These are phyloP conservation scores for Cloeon dipterum DNA, from an alignment of 2,888 invertebrate species.

Conservation along the genomic window DNA sequence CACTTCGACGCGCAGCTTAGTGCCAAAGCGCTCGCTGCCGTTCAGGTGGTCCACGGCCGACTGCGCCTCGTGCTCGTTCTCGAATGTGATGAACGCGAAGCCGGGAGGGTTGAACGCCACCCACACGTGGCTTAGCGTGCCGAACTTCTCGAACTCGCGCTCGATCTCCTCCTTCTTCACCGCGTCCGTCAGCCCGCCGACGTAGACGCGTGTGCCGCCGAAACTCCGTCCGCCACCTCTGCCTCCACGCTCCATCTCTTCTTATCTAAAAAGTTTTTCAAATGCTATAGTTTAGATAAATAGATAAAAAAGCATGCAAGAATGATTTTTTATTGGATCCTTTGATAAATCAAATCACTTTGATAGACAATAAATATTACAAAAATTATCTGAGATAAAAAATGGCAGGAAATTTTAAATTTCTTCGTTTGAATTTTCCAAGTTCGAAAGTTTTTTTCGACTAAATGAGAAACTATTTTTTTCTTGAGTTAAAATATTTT, in stretches of 20 bases:
- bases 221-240: conserved; percentile 4
- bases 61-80: conserved; percentile 70
- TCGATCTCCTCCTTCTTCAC: conserved; percentile 84
- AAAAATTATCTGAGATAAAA: too few relatives aligned
- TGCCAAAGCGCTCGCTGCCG: conserved; percentile 67
- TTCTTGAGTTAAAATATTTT: too few relatives aligned
- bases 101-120: conserved; percentile 86
- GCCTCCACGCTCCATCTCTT: too few relatives aligned
- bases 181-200: conserved; percentile 69
- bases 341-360: too few relatives aligned
- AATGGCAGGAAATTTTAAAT: too few relatives aligned
- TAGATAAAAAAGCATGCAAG: too few relatives aligned
- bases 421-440: too few relatives aligned
- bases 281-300: too few relatives aligned
- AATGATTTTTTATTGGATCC: too few relatives aligned
- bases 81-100: conserved; percentile 85
- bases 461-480: too few relatives aligned
- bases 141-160: conserved; percentile 75
- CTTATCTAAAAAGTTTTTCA: conserved; percentile 2
- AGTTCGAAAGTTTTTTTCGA: too few relatives aligned
- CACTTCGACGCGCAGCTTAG: conserved; percentile 69
- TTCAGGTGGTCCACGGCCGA: conserved; percentile 74
- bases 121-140: conserved; percentile 81
- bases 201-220: conserved; percentile 59
- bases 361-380: too few relatives aligned